Evolutionary conservation across 2,888 invertebrate species (phyloP).

Genomic region (Oscheius sp.): DNA sequence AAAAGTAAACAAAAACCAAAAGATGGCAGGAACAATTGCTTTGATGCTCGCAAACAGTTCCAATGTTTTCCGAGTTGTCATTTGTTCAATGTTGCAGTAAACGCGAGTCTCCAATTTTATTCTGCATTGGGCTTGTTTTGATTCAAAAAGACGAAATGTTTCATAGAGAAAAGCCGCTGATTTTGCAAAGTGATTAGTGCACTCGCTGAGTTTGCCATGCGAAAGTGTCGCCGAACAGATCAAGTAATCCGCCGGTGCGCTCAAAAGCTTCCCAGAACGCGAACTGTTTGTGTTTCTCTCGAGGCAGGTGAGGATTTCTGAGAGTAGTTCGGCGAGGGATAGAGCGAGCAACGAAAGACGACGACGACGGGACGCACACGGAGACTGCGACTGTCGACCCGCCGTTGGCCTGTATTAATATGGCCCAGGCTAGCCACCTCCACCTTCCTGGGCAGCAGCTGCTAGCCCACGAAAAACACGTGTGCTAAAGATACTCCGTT

Average conservation of each 20-base stretch:
- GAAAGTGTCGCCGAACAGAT: slow-evolving; percentile 30
- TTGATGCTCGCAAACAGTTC: no score
- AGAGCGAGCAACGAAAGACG: neutral
- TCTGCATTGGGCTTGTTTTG: no score
- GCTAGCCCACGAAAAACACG: slow-evolving; percentile 32
- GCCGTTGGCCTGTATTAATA: slow-evolving; percentile 7
- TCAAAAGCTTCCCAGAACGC: slow-evolving; percentile 33
- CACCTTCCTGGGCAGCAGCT: slow-evolving; percentile 3
- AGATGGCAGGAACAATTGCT: no score
- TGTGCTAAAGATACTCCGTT: slow-evolving; percentile 38
- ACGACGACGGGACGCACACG: slow-evolving; percentile 11
- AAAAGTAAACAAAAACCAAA: no score
- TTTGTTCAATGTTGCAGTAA: no score
- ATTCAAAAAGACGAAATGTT: neutral
- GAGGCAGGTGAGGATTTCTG: slow-evolving; percentile 33
- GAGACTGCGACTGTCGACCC: neutral
- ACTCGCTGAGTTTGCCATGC: no score
- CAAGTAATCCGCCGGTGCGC: slow-evolving; percentile 30
- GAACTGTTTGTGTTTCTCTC: slow-evolving; percentile 36
- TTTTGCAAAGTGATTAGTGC: no score
- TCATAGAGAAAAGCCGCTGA: neutral
- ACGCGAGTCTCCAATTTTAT: no score
- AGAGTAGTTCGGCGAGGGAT: slow-evolving; percentile 5
- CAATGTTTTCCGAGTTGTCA: no score
- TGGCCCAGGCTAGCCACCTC: neutral